Conservation (phyloP, 2,113 vertebrate genomes). For the Xiphorhynchus elegans region DNA sequence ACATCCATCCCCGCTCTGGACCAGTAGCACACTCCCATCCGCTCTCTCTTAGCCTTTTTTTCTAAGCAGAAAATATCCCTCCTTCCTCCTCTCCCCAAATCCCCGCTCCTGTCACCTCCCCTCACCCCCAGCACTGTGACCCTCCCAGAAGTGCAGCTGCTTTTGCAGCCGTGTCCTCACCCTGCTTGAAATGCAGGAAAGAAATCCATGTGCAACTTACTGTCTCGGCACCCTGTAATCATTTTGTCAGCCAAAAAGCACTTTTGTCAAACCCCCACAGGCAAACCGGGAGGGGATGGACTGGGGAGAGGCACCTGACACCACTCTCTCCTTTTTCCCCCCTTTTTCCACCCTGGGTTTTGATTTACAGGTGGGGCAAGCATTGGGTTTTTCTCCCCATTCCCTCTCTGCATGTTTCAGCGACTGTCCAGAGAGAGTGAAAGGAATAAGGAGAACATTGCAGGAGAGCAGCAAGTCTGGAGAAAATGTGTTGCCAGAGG, state of each 20-base stretch:
- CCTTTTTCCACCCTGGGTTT: neutral
- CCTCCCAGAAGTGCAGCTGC: constrained; percentile 34
- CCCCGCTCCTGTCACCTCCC: neutral
- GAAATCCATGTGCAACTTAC: constrained; percentile 8
- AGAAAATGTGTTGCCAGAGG: neutral
- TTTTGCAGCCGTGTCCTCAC: neutral
- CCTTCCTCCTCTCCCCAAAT: neutral
- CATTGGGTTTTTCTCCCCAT: neutral
- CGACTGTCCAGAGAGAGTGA: neutral
- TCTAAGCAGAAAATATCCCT: neutral
- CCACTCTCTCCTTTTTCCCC: rapidly evolving
- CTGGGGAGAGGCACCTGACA: constrained; percentile 8
- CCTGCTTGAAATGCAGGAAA: constrained; percentile 43
- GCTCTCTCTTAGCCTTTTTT: neutral
- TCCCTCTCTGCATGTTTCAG: neutral
- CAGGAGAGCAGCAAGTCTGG: neutral
- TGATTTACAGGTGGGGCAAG: rapidly evolving
- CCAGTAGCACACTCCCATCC: rapidly evolving
- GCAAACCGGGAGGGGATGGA: neutral
- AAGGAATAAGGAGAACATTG: neutral
- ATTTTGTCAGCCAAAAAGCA: constrained; percentile 52
- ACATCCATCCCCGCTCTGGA: rapidly evolving
- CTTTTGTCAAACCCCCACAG: constrained; percentile 48
- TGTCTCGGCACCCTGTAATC: constrained; percentile 47
- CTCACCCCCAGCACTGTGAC: neutral